These are phyloP conservation scores for Drosophila paramelanica DNA, from an alignment of 2,888 invertebrate species.

Conservation along the genomic window DNA sequence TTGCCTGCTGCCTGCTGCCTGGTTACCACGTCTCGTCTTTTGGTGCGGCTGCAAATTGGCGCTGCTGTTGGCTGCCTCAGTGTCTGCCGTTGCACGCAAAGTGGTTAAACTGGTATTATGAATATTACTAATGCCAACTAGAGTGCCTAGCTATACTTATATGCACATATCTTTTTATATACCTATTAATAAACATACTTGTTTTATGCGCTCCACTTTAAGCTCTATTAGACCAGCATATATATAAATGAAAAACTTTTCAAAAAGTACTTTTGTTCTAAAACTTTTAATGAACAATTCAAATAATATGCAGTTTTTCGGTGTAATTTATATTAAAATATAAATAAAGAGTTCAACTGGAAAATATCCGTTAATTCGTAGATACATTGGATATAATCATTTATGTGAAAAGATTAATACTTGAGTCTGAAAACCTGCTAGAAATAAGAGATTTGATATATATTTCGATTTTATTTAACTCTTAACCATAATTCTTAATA, in stretches of 20 bases:
- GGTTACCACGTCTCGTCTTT: conserved; percentile 16
- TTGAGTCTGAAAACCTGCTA: not conserved
- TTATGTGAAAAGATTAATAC: no score
- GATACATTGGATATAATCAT: no score
- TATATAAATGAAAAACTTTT: conserved; percentile 2
- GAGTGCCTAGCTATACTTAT: conserved; percentile 24
- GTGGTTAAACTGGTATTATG: conserved; percentile 75
- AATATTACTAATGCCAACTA: conserved; percentile 62
- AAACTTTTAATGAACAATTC: not conserved
- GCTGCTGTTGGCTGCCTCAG: conserved; percentile 54
- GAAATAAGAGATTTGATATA: not conserved
- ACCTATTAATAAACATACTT: conserved; percentile 25
- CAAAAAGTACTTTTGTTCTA: not conserved
- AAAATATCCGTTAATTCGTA: no score
- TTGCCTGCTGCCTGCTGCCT: conserved; percentile 12
- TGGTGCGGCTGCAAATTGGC: conserved; percentile 15
- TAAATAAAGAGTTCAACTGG: no score
- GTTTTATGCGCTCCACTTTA: conserved; percentile 25
- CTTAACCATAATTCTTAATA: not conserved
- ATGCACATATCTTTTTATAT: conserved; percentile 11
- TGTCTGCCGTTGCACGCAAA: conserved; percentile 74
- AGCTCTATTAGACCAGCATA: conserved; percentile 2
- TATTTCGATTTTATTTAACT: not conserved
- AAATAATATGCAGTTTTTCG: not conserved
- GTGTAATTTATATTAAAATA: no score